Percentiles rank a stretch among this genome's conserved stretches.
Evolutionary conservation across 2,888 invertebrate genomes (phyloP).

Genomic region (Shargacucullia verbasci): DNA sequence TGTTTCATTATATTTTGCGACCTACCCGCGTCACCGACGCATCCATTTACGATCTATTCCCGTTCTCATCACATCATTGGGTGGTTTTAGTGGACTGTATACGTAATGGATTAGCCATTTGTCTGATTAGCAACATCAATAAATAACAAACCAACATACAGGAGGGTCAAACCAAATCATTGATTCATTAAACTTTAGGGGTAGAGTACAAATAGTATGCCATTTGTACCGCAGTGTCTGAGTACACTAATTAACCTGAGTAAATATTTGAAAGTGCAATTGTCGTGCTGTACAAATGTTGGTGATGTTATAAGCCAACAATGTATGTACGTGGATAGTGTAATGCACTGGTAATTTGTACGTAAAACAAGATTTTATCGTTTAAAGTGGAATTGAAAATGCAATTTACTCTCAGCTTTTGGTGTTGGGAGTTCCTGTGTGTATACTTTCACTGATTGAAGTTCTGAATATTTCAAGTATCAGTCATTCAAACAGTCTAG

Average conservation of each 20-base stretch:
- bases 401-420: background rate
- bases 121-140: conserved; percentile 87
- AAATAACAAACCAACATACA: conserved; percentile 79
- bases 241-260: conserved; percentile 81
- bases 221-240: conserved; percentile 67
- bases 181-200: conserved; percentile 84
- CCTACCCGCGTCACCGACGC: conserved; percentile 58
- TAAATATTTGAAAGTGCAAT: conserved; percentile 74
- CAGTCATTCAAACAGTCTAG: no score
- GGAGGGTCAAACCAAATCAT: conserved; percentile 79
- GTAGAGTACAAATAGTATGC: conserved; percentile 70
- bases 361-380: no score
- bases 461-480: no score
- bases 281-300: conserved; percentile 58
- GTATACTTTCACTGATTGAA: no score
- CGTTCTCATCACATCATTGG: conserved; percentile 67
- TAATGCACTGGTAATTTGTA: conserved; percentile 10
- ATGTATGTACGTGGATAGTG: conserved; percentile 42
- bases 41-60: conserved; percentile 73
- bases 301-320: conserved; percentile 56
- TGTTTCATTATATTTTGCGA: conserved; percentile 25
- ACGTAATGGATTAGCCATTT: conserved; percentile 87
- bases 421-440: no score
- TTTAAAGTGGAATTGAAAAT: background rate
- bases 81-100: conserved; percentile 69